phyloP scores from a whole-genome alignment of 2,797 vertebrate species.

The Sphaeramia orbicularis region DNA sequence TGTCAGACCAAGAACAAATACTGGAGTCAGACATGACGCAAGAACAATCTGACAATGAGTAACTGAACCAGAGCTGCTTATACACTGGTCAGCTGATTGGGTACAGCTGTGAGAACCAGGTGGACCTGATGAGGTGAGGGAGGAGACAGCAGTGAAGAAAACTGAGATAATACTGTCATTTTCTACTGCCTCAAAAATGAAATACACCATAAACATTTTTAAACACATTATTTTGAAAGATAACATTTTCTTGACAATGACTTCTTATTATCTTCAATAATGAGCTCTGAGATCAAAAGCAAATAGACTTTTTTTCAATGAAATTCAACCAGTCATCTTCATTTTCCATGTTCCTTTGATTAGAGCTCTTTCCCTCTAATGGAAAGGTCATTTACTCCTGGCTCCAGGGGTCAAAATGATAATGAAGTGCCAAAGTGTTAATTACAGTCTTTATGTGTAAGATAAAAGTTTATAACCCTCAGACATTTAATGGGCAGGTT shows the following conservation, averaged over 20 bases:
- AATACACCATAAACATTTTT: no score
- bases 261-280: constrained; percentile 25
- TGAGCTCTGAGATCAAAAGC: constrained; percentile 36
- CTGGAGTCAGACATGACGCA: no score
- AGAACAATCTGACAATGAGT: no score
- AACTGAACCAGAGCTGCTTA: no score
- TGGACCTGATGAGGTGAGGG: no score
- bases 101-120: no score
- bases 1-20: no score
- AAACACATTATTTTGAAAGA: constrained; percentile 22
- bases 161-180: no score
- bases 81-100: no score
- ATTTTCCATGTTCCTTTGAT: constrained; percentile 39
- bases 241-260: constrained; percentile 31
- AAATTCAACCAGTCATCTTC: constrained; percentile 23
- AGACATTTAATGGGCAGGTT: constrained; percentile 35
- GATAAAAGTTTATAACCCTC: constrained; percentile 49
- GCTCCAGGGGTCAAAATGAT: constrained; percentile 47
- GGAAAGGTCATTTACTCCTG: constrained; percentile 48
- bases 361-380: constrained; percentile 31
- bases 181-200: no score
- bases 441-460: constrained; percentile 55
- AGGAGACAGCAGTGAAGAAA: no score
- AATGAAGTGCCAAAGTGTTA: constrained; percentile 55
- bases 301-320: no score